These are phyloP conservation scores for Callinectes sapidus DNA, from an alignment of 2,888 invertebrate genomes.

Conservation along the genomic window DNA sequence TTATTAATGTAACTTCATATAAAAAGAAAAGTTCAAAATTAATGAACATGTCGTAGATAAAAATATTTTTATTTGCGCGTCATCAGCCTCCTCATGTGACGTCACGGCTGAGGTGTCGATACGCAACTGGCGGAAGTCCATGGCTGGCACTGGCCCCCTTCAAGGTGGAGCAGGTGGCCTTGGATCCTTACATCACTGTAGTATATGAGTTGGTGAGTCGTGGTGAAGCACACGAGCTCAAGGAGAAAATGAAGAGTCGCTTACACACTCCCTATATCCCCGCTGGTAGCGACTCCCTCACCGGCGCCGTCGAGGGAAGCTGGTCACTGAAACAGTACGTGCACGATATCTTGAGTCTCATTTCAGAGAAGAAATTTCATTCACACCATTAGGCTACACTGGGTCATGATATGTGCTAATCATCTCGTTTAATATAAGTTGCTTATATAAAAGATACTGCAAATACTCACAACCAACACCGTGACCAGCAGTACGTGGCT, in stretches of 20 bases:
- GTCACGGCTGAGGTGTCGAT: constrained; percentile 48
- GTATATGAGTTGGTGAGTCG: constrained; percentile 58
- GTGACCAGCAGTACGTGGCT: constrained; percentile 48
- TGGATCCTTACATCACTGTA: constrained; percentile 55
- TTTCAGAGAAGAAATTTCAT: neutral
- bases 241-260: neutral
- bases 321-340: constrained; percentile 63
- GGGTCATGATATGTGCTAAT: neutral
- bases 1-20: neutral
- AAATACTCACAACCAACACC: neutral
- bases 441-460: neutral
- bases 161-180: constrained; percentile 57
- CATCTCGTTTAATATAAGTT: neutral
- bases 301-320: neutral
- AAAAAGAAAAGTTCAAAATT: neutral
- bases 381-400: neutral
- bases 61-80: neutral
- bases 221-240: constrained; percentile 43
- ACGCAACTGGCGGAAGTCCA: constrained; percentile 41
- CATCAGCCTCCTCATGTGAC: constrained; percentile 36
- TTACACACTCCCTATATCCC: constrained; percentile 39
- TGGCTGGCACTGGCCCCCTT: constrained; percentile 62
- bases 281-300: neutral
- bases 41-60: neutral
- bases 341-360: neutral